Evolutionary conservation across 2,888 invertebrate genomes (phyloP).

Genomic region (Smittia sp.): DNA sequence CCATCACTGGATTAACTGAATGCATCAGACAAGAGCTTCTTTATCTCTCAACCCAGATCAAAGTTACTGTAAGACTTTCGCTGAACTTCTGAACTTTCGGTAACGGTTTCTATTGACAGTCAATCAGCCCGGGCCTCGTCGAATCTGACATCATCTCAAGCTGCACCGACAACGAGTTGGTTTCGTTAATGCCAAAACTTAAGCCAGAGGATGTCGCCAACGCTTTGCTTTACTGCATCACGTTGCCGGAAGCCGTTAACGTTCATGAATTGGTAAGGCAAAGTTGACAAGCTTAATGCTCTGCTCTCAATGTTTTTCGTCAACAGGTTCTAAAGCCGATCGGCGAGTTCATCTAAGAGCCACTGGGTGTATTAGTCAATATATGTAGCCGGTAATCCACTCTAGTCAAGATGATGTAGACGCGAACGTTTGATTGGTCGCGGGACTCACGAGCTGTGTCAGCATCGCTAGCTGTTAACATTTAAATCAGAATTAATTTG

Average conservation of each 20-base stretch:
- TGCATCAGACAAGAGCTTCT: constrained; percentile 49
- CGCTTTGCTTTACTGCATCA: constrained; percentile 46
- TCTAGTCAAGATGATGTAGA: too few relatives aligned
- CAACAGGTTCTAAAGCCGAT: constrained; percentile 45
- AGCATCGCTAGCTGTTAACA: too few relatives aligned
- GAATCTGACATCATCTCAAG: constrained; percentile 45
- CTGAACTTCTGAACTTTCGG: constrained; percentile 27
- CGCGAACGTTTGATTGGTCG: too few relatives aligned
- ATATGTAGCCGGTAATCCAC: too few relatives aligned
- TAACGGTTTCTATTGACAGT: constrained; percentile 43
- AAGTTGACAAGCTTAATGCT: too few relatives aligned
- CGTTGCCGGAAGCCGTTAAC: constrained; percentile 46
- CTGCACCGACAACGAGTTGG: constrained; percentile 44
- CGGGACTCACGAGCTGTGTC: too few relatives aligned
- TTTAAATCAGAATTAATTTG: too few relatives aligned
- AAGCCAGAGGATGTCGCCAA: constrained; percentile 46
- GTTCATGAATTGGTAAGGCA: constrained; percentile 42
- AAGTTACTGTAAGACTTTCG: constrained; percentile 48
- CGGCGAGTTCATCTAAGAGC: constrained; percentile 44
- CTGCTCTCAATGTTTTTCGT: too few relatives aligned
- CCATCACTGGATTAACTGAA: constrained; percentile 49
- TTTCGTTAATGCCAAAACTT: constrained; percentile 46
- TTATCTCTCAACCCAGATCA: constrained; percentile 47
- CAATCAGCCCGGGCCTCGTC: constrained; percentile 46
- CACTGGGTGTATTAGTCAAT: constrained; percentile 43